Conservation (phyloP, 2,888 invertebrate genomes). For the Nomada goodeniana region DNA sequence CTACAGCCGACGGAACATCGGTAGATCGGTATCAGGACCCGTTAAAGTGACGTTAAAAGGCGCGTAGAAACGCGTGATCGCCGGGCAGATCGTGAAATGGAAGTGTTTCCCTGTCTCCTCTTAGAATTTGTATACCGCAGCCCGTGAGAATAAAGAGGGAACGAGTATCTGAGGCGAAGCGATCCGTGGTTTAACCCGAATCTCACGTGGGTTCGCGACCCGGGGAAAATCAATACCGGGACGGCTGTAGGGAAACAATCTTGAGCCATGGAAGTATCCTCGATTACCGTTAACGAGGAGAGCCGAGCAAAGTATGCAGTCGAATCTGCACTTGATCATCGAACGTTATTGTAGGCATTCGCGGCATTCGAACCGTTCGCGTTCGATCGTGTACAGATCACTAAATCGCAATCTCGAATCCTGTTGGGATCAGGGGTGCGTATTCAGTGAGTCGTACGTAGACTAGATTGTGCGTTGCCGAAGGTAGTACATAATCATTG, state of each 20-base stretch:
- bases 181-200: constrained; percentile 6
- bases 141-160: neutral
- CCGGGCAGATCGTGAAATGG: neutral
- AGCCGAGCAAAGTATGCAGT: neutral
- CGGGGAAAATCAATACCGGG: constrained; percentile 30
- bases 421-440: neutral
- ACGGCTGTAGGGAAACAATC: constrained; percentile 11
- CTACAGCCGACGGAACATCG: constrained; percentile 17
- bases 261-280: neutral
- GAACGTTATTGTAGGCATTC: neutral
- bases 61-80: constrained; percentile 29
- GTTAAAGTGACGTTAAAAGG: constrained; percentile 78
- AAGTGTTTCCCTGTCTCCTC: neutral
- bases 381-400: neutral
- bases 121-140: neutral
- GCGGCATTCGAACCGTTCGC: neutral
- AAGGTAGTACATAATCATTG: constrained; percentile 23
- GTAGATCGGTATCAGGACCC: constrained; percentile 73
- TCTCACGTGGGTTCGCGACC: neutral
- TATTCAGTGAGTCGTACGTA: constrained; percentile 16
- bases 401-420: constrained; percentile 17
- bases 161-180: no score
- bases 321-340: constrained; percentile 1
- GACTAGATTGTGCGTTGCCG: constrained; percentile 41
- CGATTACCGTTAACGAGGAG: neutral